Conservation (phyloP, 2,888 invertebrate genomes). For the Hetaerina titia region DNA sequence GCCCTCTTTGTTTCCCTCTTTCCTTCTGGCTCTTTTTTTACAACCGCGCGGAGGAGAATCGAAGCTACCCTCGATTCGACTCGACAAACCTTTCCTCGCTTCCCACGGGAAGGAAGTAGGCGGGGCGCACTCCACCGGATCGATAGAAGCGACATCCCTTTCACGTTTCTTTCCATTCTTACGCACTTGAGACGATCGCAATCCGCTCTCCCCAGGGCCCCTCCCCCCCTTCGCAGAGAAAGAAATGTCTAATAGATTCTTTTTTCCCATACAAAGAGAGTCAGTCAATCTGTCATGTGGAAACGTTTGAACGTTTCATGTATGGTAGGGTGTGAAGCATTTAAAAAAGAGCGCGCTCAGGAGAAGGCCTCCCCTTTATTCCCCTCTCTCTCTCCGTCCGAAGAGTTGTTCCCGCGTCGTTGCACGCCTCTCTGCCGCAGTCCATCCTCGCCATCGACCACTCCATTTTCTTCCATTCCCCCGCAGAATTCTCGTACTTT, state of each 20-base stretch:
- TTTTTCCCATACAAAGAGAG: neutral
- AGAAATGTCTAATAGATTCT: neutral
- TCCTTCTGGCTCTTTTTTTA: neutral
- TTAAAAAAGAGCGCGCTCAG: neutral
- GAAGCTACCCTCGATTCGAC: neutral
- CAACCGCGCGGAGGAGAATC: neutral
- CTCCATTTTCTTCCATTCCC: too few species aligned
- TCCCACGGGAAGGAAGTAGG: slow-evolving; percentile 40
- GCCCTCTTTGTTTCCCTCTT: neutral
- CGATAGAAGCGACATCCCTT: neutral
- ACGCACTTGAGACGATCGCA: neutral
- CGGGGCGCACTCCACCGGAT: neutral
- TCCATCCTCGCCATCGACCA: too few species aligned
- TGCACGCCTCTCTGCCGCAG: too few species aligned
- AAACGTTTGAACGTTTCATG: neutral
- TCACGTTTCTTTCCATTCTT: neutral
- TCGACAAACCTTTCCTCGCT: neutral
- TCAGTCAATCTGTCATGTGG: neutral
- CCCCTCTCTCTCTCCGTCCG: too few species aligned
- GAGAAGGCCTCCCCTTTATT: too few species aligned
- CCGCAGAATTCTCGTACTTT: too few species aligned
- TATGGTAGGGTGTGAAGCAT: neutral
- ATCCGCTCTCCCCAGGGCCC: neutral
- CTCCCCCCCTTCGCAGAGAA: neutral
- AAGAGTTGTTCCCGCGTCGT: too few species aligned